A percentile compares a stretch with the other conserved stretches of the same genome.
Evolutionary conservation across 2,113 vertebrate genomes (phyloP).

Genomic region (Cephalopterus ornatus): DNA sequence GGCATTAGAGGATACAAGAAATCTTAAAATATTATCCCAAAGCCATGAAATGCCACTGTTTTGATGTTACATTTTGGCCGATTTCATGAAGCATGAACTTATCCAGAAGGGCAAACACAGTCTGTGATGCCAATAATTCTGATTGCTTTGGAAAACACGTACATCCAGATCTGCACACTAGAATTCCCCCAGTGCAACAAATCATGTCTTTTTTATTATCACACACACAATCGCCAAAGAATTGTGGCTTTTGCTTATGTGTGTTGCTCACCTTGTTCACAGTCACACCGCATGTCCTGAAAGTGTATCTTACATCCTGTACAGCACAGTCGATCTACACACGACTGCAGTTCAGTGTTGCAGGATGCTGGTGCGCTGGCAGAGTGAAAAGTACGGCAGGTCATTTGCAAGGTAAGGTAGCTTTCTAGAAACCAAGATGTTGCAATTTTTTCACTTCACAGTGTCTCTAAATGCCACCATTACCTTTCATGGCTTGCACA

Average conservation of each 20-base stretch:
- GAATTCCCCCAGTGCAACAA: background rate
- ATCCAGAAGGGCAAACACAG: background rate
- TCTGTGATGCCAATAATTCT: background rate
- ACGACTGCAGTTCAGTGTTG: background rate
- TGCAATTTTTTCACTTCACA: background rate
- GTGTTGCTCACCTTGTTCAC: background rate
- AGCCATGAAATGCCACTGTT: background rate
- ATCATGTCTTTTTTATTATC: background rate
- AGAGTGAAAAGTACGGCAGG: background rate
- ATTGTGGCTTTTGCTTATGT: background rate
- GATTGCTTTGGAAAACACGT: background rate
- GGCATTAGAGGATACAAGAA: background rate
- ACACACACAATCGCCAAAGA: background rate
- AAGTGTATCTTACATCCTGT: background rate
- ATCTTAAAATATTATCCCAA: background rate
- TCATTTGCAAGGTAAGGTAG: background rate
- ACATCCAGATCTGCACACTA: background rate
- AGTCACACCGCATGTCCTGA: background rate
- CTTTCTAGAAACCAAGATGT: background rate
- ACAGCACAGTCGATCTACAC: fast-evolving
- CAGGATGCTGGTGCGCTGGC: background rate
- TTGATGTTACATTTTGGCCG: background rate
- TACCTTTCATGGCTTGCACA: background rate
- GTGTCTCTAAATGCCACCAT: background rate
- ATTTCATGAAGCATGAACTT: background rate